These are phyloP conservation scores for Oophaga pumilio DNA, from an alignment of 2,113 vertebrate genomes.

Conservation along the genomic window DNA sequence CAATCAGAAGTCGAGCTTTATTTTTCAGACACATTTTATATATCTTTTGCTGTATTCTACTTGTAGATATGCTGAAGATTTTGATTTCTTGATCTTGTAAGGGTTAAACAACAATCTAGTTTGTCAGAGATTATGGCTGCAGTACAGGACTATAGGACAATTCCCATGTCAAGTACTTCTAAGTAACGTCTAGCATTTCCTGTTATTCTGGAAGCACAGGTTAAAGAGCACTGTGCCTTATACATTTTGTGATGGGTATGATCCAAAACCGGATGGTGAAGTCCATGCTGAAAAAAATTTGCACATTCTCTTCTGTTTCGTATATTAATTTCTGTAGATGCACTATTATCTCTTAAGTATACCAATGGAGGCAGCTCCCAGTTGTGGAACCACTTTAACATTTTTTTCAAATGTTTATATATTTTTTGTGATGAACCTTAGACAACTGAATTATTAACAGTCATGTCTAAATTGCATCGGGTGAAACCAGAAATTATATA, in stretches of 20 bases:
- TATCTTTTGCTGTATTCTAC: too few relatives aligned
- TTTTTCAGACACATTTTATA: too few relatives aligned
- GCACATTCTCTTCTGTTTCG: background rate
- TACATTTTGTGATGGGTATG: background rate
- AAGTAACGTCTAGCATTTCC: background rate
- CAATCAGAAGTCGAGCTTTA: too few relatives aligned
- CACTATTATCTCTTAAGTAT: background rate
- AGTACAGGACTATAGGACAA: background rate
- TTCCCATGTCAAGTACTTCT: background rate
- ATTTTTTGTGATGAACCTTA: too few relatives aligned
- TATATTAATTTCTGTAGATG: background rate
- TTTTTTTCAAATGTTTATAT: too few relatives aligned
- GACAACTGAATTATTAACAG: too few relatives aligned
- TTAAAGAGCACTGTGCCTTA: background rate
- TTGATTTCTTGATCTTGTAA: background rate
- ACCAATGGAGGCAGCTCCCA: too few relatives aligned
- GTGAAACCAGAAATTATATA: too few relatives aligned
- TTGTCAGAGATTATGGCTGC: background rate
- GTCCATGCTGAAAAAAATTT: background rate
- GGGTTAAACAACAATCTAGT: background rate
- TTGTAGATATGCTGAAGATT: background rate
- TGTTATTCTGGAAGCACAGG: constrained; percentile 21
- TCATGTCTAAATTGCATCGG: too few relatives aligned
- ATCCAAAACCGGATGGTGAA: background rate
- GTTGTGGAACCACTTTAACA: too few relatives aligned